These are phyloP conservation scores for Xyrauchen texanus DNA, from an alignment of 2,113 vertebrate species.

Conservation along the genomic window DNA sequence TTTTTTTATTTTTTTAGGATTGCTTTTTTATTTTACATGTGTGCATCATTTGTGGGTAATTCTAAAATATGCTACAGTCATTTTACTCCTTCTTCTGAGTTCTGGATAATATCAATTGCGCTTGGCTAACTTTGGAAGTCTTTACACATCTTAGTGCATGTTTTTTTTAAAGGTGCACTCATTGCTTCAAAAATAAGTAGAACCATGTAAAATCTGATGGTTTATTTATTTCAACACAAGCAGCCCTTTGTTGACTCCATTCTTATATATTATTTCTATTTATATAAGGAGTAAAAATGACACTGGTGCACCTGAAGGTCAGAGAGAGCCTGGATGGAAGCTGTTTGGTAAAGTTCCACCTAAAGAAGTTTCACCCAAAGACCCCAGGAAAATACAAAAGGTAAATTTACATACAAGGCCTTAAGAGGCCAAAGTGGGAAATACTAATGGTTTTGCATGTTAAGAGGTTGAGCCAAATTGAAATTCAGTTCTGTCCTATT, in stretches of 20 bases:
- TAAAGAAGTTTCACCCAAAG: slow-evolving; percentile 77
- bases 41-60: background rate
- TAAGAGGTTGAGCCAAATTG: background rate
- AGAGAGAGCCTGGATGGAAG: slow-evolving; percentile 85
- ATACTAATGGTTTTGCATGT: background rate
- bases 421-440: too few species aligned
- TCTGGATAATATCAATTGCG: too few species aligned
- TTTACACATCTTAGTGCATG: background rate
- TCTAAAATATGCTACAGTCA: background rate
- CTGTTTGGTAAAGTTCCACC: slow-evolving; percentile 86
- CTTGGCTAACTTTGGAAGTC: too few species aligned
- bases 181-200: background rate
- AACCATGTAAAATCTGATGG: background rate
- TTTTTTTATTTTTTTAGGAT: background rate
- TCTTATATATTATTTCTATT: slow-evolving; percentile 19
- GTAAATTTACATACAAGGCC: slow-evolving; percentile 63
- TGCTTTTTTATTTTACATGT: background rate
- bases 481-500: background rate
- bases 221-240: background rate
- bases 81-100: background rate
- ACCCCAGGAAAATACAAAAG: slow-evolving; percentile 81
- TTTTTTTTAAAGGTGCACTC: background rate
- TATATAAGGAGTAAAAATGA: slow-evolving; percentile 81
- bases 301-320: slow-evolving; percentile 70
- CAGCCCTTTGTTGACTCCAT: background rate